Conservation (phyloP, 2,113 vertebrate genomes). For the Hystrix brachyura region DNA sequence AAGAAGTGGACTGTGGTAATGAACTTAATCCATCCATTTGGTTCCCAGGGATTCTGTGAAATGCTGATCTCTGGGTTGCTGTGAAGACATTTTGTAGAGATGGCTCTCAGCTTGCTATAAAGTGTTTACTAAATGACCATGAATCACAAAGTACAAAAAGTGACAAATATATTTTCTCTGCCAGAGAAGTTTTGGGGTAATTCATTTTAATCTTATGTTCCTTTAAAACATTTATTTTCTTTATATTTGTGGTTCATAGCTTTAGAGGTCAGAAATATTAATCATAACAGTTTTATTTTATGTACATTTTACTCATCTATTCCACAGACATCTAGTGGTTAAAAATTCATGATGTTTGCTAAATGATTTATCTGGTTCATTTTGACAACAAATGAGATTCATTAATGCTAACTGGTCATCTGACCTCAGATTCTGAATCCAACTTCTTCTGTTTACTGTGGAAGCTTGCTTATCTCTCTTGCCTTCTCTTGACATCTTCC, state of each 20-base stretch:
- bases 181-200: neutral
- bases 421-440: neutral
- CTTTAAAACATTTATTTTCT: slow-evolving; percentile 56
- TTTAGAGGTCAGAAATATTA: slow-evolving; percentile 19
- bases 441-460: too few relatives aligned
- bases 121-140: neutral
- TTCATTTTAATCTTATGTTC: neutral
- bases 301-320: neutral
- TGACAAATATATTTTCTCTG: neutral
- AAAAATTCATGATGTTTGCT: slow-evolving; percentile 35
- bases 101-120: neutral
- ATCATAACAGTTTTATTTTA: neutral
- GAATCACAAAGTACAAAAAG: neutral
- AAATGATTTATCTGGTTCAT: slow-evolving; percentile 56
- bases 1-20: neutral
- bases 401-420: neutral
- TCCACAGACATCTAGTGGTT: neutral
- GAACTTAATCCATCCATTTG: neutral
- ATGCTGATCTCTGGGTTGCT: neutral
- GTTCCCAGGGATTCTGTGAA: neutral
- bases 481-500: neutral
- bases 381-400: slow-evolving; percentile 15
- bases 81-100: neutral
- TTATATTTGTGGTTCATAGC: neutral
- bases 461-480: neutral